phyloP scores from a whole-genome alignment of 1,140 invertebrate species.

The Zaprionus ghesquierei region DNA sequence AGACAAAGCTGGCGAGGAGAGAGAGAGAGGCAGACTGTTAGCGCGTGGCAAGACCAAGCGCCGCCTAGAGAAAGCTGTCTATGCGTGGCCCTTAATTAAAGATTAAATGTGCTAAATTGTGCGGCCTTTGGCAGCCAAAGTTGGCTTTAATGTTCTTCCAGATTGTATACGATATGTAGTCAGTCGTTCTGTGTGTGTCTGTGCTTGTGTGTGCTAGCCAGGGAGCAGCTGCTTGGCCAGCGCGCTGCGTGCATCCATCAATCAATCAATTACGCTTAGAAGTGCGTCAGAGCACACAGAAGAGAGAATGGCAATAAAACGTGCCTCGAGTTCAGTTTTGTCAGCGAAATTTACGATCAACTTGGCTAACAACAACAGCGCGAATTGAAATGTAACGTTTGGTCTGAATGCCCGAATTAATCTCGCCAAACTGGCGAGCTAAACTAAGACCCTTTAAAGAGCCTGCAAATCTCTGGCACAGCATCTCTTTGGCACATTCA shows the following conservation, averaged over 20 bases:
- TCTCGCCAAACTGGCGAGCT: not conserved
- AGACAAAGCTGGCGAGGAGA: not conserved
- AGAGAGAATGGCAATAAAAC: constrained; percentile 50
- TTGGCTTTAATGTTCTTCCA: constrained; percentile 48
- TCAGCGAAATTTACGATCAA: constrained; percentile 69
- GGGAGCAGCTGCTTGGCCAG: constrained; percentile 23
- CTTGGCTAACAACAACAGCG: constrained; percentile 45
- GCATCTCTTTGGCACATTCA: no score
- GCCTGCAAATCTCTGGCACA: not conserved
- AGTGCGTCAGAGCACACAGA: constrained; percentile 40
- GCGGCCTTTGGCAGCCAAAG: constrained; percentile 32
- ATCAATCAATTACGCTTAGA: constrained; percentile 77
- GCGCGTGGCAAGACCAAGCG: constrained; percentile 5
- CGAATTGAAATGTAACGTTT: constrained; percentile 32
- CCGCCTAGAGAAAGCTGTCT: constrained; percentile 34
- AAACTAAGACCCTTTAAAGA: not conserved
- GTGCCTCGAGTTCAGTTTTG: constrained; percentile 58
- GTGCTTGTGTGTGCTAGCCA: not conserved
- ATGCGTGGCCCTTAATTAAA: constrained; percentile 65
- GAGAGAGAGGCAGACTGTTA: not conserved
- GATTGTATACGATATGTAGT: no score
- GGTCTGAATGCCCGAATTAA: not conserved
- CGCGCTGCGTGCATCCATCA: constrained; percentile 53
- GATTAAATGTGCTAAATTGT: constrained; percentile 73
- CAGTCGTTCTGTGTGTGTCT: not conserved